Percentiles rank a stretch among this genome's conserved stretches.
Conservation (phyloP, 2,797 vertebrate species). For the Gallinago nigripennis region DNA sequence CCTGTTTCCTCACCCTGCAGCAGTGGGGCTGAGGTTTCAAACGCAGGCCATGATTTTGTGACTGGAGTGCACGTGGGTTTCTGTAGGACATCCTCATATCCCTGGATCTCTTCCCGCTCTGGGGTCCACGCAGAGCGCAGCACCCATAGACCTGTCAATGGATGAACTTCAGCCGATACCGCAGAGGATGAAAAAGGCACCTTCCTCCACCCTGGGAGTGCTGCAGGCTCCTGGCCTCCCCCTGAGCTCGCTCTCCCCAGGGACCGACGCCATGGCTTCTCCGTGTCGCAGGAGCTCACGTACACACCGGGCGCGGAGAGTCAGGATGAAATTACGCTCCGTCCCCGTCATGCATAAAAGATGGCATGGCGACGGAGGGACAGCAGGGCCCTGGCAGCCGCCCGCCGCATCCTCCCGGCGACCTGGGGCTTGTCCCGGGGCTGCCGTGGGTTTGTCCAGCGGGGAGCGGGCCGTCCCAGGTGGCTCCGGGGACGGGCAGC, state of each 20-base stretch:
- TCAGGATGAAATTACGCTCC: conserved; percentile 71
- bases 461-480: background rate
- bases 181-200: background rate
- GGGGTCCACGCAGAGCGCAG: accelerated
- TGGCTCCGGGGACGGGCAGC: background rate
- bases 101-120: accelerated
- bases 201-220: accelerated
- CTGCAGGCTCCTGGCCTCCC: background rate
- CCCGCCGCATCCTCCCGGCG: background rate
- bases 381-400: background rate
- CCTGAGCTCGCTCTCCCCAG: background rate
- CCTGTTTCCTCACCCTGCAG: background rate
- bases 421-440: background rate
- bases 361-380: conserved; percentile 62
- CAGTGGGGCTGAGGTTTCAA: accelerated
- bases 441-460: background rate
- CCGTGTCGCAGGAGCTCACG: background rate
- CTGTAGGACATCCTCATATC: background rate
- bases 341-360: conserved; percentile 81
- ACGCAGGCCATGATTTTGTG: background rate
- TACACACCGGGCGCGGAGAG: background rate
- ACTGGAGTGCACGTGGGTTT: accelerated
- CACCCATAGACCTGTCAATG: background rate
- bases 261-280: background rate
- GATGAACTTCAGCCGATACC: accelerated